Evolutionary conservation across 1,140 invertebrate genomes (phyloP).

Genomic region (Luehdorfia chinensis): DNA sequence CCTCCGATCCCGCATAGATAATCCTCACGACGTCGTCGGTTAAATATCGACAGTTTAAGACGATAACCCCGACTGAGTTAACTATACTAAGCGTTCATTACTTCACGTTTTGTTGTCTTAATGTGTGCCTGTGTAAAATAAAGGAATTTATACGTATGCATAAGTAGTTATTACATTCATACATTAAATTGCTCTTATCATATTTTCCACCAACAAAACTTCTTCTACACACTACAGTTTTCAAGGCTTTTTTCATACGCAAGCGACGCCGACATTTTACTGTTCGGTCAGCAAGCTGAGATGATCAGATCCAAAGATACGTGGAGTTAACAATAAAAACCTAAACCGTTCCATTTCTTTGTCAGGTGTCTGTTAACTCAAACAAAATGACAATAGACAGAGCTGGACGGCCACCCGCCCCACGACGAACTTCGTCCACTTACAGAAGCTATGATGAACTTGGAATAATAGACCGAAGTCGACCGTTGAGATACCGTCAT

Average conservation of each 20-base stretch:
- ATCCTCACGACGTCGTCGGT: slow-evolving; percentile 15
- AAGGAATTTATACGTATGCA: no score
- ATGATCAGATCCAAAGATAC: slow-evolving; percentile 29
- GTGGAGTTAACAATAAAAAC: slow-evolving; percentile 17
- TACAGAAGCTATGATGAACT: slow-evolving; percentile 77
- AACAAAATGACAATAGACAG: slow-evolving; percentile 66
- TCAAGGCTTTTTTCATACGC: no score
- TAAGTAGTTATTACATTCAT: no score
- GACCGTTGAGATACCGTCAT: slow-evolving; percentile 52
- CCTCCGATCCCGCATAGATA: slow-evolving; percentile 23
- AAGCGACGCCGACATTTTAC: no score
- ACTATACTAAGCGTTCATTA: slow-evolving; percentile 11
- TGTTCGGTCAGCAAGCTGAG: slow-evolving; percentile 44
- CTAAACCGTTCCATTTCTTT: slow-evolving; percentile 39
- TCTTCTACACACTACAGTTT: no score
- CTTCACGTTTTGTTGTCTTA: not conserved
- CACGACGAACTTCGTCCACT: slow-evolving; percentile 67
- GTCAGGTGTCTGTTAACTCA: slow-evolving; percentile 53
- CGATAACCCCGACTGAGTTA: slow-evolving; percentile 14
- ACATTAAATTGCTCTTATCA: no score
- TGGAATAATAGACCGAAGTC: slow-evolving; percentile 50
- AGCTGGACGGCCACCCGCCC: slow-evolving; percentile 59
- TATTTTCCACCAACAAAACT: no score
- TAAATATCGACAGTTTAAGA: slow-evolving; percentile 17
- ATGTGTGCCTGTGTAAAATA: no score